Conservation (phyloP, 2,797 vertebrate species). For the Halcyon chelicuti region DNA sequence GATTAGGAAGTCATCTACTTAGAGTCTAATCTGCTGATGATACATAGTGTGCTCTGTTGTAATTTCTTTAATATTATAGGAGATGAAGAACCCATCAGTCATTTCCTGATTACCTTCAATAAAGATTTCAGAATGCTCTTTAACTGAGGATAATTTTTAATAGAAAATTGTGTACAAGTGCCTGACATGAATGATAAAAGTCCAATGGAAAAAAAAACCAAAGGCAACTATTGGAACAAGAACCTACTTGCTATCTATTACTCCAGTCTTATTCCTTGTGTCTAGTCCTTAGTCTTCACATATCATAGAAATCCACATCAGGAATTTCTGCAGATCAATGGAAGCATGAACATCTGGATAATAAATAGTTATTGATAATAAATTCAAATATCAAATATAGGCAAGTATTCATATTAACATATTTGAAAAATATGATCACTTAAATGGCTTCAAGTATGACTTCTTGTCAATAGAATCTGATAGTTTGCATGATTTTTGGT, state of each 20-base stretch:
- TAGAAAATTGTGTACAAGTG: neutral
- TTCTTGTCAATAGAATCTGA: neutral
- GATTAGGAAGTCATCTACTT: slow-evolving; percentile 66
- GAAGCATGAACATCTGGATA: neutral
- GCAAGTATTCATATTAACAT: accelerated
- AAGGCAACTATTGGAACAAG: neutral
- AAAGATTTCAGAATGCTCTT: slow-evolving; percentile 39
- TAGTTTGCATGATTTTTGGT: neutral
- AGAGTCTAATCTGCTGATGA: slow-evolving; percentile 62
- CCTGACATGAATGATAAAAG: neutral
- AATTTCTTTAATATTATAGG: slow-evolving; percentile 51
- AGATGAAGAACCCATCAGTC: slow-evolving; percentile 36
- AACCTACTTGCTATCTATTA: neutral
- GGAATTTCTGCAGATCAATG: neutral
- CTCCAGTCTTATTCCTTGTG: neutral
- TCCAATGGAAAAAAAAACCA: neutral
- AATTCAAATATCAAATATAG: neutral
- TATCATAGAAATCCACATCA: neutral
- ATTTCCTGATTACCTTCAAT: slow-evolving; percentile 43
- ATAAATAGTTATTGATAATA: neutral
- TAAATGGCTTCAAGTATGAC: neutral
- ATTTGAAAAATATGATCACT: neutral
- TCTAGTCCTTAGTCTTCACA: neutral
- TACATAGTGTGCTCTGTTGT: slow-evolving; percentile 36
- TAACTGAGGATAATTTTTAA: slow-evolving; percentile 59